Base-by-base conservation (phyloP, 2,888 invertebrate species). In the Odiellus spinosus region DNA sequence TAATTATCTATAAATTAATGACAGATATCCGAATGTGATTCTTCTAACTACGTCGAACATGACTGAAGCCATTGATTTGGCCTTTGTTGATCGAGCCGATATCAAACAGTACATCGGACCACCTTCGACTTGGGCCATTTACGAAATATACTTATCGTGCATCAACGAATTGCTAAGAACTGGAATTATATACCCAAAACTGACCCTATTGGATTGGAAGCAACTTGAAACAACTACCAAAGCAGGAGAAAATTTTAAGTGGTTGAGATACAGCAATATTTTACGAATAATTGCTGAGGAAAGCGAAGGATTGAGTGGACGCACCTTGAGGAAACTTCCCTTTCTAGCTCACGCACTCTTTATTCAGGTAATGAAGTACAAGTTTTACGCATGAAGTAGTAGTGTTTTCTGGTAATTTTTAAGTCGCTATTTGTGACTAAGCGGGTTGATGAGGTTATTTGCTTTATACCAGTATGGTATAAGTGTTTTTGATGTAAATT, bases 31-130 rank as follows among this genome's bases (percentile, higher is more conserved):
- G 1, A 98, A 98, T 70, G 91, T 88, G 20, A 71, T 98, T 32
- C 81, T 96, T 53, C 69, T 98, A 45, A 84, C 95, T 10, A 98
- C 96, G 2, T 93, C 93, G 3, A 98, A 98, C 70, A 76, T 98
- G 58, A 86, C 91, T 0, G 80, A 80, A 48, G 82, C 87, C 14
- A 87, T 98, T 57, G 96, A 98, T 69, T 65, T 82, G 38, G 96
- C 98, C 1, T 95, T 98, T 67, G 75, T 95, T 6, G 96, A 98
- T 69, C 75, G 98, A 53, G 91, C 91, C 3, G 96, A 98, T 53
- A 79, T 98, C 48, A 86, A 84, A 63, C 81, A 87, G 58, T 83
- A 75, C 61, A 81, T 96, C 55, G 90, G 86, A 0, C 73, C 78
- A 45, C 96, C 96, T 0, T 75, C 78, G 12, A 67, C 71, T 39